A percentile compares a stretch with the other conserved stretches of the same genome.
Conservation (phyloP, 2,888 invertebrate species). For the Anthophora plumipes region DNA sequence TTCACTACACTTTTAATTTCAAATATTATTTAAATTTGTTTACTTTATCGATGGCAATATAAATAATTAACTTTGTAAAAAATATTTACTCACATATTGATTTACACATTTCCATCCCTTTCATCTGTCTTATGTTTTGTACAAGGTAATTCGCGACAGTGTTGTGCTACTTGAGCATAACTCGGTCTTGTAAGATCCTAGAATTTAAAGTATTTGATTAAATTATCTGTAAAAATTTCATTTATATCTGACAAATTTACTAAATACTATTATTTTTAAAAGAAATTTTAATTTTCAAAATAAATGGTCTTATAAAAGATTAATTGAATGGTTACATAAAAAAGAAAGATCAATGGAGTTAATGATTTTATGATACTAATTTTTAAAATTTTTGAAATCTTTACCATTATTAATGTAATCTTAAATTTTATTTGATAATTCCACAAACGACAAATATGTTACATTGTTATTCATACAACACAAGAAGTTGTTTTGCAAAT, state of each 20-base stretch:
- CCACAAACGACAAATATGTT: too few relatives aligned
- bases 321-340: too few relatives aligned
- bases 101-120: slow-evolving; percentile 82
- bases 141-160: slow-evolving; percentile 83
- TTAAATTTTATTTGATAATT: too few relatives aligned
- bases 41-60: slow-evolving; percentile 14
- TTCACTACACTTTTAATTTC: slow-evolving; percentile 65
- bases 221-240: slow-evolving; percentile 12
- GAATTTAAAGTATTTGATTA: slow-evolving; percentile 41
- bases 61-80: not conserved
- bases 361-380: too few relatives aligned
- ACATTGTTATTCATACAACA: too few relatives aligned
- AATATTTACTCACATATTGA: slow-evolving; percentile 72
- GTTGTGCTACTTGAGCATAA: slow-evolving; percentile 85
- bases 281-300: not conserved
- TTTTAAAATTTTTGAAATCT: too few relatives aligned
- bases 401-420: too few relatives aligned
- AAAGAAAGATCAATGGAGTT: too few relatives aligned
- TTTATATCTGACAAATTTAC: not conserved
- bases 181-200: slow-evolving; percentile 84
- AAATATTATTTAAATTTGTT: slow-evolving; percentile 5
- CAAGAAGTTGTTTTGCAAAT: too few relatives aligned
- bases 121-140: slow-evolving; percentile 83
- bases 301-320: not conserved
- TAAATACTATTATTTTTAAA: not conserved